A percentile compares a stretch with the other conserved stretches of the same genome.
phyloP scores from a whole-genome alignment of 2,113 vertebrate genomes.

The Upupa epops region DNA sequence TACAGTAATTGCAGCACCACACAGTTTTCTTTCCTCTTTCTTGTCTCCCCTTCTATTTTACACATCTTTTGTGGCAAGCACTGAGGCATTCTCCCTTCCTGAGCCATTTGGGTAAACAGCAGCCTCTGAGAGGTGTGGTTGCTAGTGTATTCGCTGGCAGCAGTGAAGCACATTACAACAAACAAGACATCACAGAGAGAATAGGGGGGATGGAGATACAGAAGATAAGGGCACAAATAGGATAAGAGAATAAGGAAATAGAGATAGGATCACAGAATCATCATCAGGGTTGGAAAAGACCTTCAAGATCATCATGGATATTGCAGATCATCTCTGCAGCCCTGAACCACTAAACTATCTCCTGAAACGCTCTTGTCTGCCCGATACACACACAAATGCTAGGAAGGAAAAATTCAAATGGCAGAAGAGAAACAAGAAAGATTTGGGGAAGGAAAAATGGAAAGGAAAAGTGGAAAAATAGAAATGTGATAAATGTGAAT shows the following conservation, averaged over 20 bases:
- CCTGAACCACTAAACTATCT: too few relatives aligned
- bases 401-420: not conserved
- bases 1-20: constrained; percentile 4
- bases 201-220: not conserved
- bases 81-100: not conserved
- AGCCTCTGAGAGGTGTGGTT: not conserved
- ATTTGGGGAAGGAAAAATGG: not conserved
- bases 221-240: not conserved
- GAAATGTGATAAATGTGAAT: not conserved
- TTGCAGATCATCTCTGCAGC: too few relatives aligned
- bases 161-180: not conserved
- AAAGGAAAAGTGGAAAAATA: not conserved
- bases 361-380: too few relatives aligned
- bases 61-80: not conserved
- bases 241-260: not conserved
- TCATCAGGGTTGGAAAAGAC: too few relatives aligned
- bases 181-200: not conserved
- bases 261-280: too few relatives aligned
- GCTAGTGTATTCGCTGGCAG: not conserved
- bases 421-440: not conserved
- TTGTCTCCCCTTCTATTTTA: not conserved
- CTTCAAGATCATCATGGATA: too few relatives aligned
- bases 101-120: not conserved
- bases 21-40: constrained; percentile 9
- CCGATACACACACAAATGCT: not conserved